Conservation (phyloP, 2,888 invertebrate genomes). For the Hemicrepidius hirtus region DNA sequence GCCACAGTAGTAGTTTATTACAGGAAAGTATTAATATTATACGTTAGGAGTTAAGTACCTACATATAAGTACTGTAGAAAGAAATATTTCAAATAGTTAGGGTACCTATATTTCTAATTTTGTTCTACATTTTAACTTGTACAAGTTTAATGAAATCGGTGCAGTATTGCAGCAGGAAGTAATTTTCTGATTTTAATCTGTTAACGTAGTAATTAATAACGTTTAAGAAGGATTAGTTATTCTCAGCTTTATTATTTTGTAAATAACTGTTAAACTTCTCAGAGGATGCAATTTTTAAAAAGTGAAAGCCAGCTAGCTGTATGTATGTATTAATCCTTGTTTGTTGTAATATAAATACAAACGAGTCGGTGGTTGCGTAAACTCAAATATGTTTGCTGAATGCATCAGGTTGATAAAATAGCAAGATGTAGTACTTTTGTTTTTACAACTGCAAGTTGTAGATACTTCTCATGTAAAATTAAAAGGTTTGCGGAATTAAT, state of each 20-base stretch:
- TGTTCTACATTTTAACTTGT: background rate
- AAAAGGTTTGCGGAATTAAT: background rate
- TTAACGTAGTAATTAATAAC: constrained; percentile 6
- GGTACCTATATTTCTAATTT: background rate
- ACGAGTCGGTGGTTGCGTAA: constrained; percentile 10
- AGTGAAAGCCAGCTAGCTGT: constrained; percentile 14
- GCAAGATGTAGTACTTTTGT: background rate
- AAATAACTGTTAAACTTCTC: constrained; percentile 24
- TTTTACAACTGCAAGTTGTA: too few species aligned
- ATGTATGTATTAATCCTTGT: too few species aligned
- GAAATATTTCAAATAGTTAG: too few species aligned
- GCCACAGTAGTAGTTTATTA: too few species aligned
- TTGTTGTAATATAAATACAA: constrained; percentile 13
- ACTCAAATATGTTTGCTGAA: background rate
- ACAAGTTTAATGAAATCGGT: background rate
- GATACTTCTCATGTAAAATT: too few species aligned
- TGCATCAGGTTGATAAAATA: background rate
- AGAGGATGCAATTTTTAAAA: constrained; percentile 33
- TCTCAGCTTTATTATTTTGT: background rate
- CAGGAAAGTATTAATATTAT: too few species aligned
- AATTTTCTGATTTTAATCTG: constrained; percentile 11
- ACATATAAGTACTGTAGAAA: too few species aligned
- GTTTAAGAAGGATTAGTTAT: background rate
- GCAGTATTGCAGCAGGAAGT: background rate
- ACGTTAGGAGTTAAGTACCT: too few species aligned